Conservation (phyloP, 2,797 vertebrate genomes). For the Macroramphosus scolopax region DNA sequence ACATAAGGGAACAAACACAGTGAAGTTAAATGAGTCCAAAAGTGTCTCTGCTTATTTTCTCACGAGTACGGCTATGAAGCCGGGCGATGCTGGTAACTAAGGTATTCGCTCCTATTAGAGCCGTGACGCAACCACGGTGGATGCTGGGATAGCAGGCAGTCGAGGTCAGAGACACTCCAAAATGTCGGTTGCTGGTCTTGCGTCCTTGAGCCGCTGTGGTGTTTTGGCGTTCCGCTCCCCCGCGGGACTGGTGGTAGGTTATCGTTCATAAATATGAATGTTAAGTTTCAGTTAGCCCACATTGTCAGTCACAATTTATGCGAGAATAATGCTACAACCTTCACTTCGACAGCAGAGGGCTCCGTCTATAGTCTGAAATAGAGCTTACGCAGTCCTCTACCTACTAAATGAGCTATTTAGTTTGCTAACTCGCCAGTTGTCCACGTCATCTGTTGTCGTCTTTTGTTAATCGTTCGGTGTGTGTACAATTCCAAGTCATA, state of each 20-base stretch:
- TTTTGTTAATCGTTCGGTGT: rapidly evolving
- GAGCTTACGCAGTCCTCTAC: neutral
- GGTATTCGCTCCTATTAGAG: slow-evolving; percentile 2
- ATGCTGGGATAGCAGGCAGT: slow-evolving; percentile 38
- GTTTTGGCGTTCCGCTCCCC: slow-evolving; percentile 52
- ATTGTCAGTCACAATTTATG: neutral
- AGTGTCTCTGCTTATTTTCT: too few relatives aligned
- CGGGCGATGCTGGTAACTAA: neutral
- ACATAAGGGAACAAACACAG: too few relatives aligned
- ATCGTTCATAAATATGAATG: rapidly evolving
- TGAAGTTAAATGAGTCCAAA: too few relatives aligned
- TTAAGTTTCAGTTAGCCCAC: rapidly evolving
- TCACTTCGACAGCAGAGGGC: slow-evolving; percentile 2
- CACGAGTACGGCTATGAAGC: rapidly evolving
- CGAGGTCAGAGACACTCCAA: slow-evolving; percentile 68
- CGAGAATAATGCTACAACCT: neutral
- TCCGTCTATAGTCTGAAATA: slow-evolving; percentile 39
- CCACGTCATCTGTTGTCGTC: rapidly evolving
- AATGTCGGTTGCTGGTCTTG: slow-evolving; percentile 69
- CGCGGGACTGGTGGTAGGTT: slow-evolving; percentile 58
- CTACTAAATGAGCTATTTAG: neutral
- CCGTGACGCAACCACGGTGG: slow-evolving; percentile 15
- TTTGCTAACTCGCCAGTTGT: too few relatives aligned
- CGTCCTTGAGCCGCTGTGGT: slow-evolving; percentile 75
- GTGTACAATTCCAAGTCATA: neutral